These are phyloP conservation scores for Colletes latitarsis DNA, from an alignment of 1,140 invertebrate genomes.

Conservation along the genomic window DNA sequence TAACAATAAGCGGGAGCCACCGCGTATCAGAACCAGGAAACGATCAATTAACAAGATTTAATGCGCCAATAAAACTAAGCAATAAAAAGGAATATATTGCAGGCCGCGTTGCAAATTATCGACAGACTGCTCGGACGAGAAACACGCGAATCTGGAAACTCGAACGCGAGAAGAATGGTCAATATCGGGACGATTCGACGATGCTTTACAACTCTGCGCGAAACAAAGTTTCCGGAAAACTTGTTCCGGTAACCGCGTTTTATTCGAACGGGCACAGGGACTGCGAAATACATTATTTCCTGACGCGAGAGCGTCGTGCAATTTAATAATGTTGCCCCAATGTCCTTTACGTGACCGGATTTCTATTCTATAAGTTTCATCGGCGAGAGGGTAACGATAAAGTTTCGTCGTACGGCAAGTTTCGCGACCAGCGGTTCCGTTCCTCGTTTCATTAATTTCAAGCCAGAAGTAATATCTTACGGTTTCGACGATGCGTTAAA, in stretches of 20 bases:
- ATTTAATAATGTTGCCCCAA: conserved; percentile 54
- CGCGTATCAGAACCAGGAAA: too few relatives aligned
- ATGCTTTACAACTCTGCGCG: background rate
- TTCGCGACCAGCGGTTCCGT: background rate
- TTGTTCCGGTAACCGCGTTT: background rate
- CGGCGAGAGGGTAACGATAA: background rate
- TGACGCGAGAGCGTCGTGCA: conserved; percentile 29
- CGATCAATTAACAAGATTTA: too few relatives aligned
- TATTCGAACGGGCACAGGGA: conserved; percentile 26
- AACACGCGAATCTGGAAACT: too few relatives aligned
- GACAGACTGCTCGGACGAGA: too few relatives aligned
- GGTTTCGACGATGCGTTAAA: background rate
- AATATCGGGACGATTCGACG: background rate
- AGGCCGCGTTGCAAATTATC: too few relatives aligned
- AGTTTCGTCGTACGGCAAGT: conserved; percentile 22
- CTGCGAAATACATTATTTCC: conserved; percentile 30
- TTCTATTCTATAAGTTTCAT: conserved; percentile 46
- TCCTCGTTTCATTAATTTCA: conserved; percentile 24
- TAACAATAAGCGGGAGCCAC: too few relatives aligned
- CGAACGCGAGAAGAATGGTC: background rate
- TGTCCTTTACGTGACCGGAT: conserved; percentile 52
- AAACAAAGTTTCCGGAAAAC: too few relatives aligned
- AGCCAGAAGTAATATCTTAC: background rate
- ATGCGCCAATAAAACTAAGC: too few relatives aligned
- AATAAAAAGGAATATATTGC: too few relatives aligned